Percentiles rank a stretch among this genome's conserved stretches.
Conservation (phyloP, 2,113 vertebrate species). For the Corynorhinus townsendii region DNA sequence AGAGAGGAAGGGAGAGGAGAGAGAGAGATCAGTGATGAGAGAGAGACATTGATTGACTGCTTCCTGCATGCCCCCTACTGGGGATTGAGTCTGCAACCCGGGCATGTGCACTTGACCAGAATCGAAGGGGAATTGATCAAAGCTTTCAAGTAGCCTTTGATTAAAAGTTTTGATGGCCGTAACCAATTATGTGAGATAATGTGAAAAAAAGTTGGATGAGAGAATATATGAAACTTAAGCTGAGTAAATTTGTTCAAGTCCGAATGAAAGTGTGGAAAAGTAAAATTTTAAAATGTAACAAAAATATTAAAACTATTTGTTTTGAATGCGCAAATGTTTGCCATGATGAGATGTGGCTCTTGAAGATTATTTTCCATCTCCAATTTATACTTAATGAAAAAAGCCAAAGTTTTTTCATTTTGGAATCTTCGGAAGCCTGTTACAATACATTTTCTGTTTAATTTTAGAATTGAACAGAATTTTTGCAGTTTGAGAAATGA, state of each 20-base stretch:
- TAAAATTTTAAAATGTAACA: not conserved
- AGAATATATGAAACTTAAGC: not conserved
- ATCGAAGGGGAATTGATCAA: not conserved
- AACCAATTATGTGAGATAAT: not conserved
- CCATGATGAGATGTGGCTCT: not conserved
- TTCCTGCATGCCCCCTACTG: no score
- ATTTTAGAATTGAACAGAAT: not conserved
- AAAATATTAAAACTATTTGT: not conserved
- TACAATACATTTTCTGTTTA: conserved; percentile 30
- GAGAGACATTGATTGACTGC: no score
- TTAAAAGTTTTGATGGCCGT: not conserved
- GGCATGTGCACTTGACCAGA: no score
- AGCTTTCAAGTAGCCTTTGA: not conserved
- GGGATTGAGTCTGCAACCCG: no score
- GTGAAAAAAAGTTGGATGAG: not conserved
- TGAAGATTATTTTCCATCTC: not conserved
- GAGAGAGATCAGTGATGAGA: no score
- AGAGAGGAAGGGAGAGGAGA: no score
- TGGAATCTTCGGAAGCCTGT: not conserved
- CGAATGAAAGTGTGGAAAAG: not conserved
- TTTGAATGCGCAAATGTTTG: not conserved
- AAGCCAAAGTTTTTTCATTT: not conserved
- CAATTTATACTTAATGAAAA: not conserved
- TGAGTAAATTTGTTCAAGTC: not conserved
- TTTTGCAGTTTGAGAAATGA: conserved; percentile 21